phyloP scores from a whole-genome alignment of 2,888 invertebrate genomes.

The Petrophora chlorosata region DNA sequence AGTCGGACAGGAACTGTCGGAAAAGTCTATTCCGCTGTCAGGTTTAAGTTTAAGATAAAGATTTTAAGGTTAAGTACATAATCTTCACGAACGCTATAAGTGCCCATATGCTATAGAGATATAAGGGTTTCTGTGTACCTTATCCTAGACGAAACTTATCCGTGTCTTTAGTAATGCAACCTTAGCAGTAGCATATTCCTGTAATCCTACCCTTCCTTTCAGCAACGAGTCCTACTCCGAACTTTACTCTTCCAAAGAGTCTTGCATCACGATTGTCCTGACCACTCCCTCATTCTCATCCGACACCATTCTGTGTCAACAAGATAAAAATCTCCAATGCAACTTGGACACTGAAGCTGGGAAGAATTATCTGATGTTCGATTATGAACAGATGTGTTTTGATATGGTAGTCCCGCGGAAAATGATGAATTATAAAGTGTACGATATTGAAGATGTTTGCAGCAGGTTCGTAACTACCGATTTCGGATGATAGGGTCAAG shows the following conservation, averaged over 20 bases:
- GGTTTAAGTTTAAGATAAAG: too few relatives aligned
- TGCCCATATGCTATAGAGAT: too few relatives aligned
- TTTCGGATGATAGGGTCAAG: not conserved
- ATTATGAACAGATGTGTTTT: conserved; percentile 56
- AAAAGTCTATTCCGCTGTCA: too few relatives aligned
- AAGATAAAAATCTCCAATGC: conserved; percentile 65
- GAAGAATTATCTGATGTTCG: conserved; percentile 70
- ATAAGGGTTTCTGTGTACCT: too few relatives aligned
- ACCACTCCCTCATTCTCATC: conserved; percentile 42
- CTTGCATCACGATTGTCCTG: conserved; percentile 45
- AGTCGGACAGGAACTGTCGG: too few relatives aligned
- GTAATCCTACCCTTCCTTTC: conserved; percentile 33
- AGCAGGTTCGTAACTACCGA: conserved; percentile 57
- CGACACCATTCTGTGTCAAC: conserved; percentile 42
- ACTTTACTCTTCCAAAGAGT: conserved; percentile 44
- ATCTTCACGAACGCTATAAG: too few relatives aligned
- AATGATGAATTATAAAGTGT: conserved; percentile 49
- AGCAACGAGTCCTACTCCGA: conserved; percentile 60
- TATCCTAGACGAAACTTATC: too few relatives aligned
- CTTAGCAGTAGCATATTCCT: too few relatives aligned
- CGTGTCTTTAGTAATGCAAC: too few relatives aligned
- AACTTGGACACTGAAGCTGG: conserved; percentile 63
- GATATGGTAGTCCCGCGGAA: conserved; percentile 55
- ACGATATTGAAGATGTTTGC: conserved; percentile 69
- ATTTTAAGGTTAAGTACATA: too few relatives aligned